These are phyloP conservation scores for Sarcophaga peregrina DNA, from an alignment of 1,140 invertebrate species.

Conservation along the genomic window DNA sequence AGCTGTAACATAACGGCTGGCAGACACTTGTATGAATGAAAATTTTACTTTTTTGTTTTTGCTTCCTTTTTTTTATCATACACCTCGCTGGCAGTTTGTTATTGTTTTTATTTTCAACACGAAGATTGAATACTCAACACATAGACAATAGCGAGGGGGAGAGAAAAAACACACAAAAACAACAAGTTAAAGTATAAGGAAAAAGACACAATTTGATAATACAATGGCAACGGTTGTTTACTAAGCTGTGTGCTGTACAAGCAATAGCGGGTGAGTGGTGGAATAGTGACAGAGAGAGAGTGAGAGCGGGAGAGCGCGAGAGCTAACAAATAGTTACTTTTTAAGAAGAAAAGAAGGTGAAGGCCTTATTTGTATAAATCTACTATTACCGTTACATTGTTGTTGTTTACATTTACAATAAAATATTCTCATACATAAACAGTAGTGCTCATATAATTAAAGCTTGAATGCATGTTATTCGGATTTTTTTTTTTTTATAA, in stretches of 20 bases:
- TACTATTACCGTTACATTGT: neutral
- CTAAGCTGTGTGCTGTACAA: too few relatives aligned
- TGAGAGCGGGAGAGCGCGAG: neutral
- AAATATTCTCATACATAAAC: too few relatives aligned
- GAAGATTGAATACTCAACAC: neutral
- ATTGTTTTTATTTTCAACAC: conserved; percentile 10
- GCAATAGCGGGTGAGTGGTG: neutral
- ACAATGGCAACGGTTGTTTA: too few relatives aligned
- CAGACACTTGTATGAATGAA: conserved; percentile 41
- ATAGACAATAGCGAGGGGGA: neutral
- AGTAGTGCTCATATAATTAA: too few relatives aligned
- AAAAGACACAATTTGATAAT: too few relatives aligned
- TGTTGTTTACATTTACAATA: too few relatives aligned
- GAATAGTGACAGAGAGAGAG: neutral
- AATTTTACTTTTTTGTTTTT: conserved; percentile 31
- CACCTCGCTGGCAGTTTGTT: neutral
- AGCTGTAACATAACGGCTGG: conserved; percentile 31
- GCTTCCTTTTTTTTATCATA: neutral
- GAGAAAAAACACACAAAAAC: too few relatives aligned
- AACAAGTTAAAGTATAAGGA: too few relatives aligned
- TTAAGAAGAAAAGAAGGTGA: neutral
- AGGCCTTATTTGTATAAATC: conserved; percentile 17
- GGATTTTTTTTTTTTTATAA: neutral
- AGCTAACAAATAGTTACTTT: neutral
- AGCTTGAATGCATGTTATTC: neutral